phyloP scores from a whole-genome alignment of 2,888 invertebrate genomes.

The Aphodius granarius region DNA sequence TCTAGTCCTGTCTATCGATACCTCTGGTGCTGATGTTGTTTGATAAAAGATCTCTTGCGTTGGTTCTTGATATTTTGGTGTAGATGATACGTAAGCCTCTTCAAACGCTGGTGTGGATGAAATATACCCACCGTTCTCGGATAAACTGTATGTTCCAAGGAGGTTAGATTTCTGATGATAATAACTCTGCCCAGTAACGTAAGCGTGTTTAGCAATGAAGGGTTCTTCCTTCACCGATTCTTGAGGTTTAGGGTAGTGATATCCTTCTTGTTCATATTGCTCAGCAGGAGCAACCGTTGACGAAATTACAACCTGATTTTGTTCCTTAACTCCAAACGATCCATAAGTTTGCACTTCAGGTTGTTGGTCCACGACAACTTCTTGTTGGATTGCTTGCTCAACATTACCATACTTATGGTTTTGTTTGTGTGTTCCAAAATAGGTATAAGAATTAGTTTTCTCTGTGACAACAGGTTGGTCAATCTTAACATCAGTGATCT shows the following conservation, averaged over 20 bases:
- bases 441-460: conserved; percentile 1
- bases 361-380: too few species aligned
- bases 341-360: neutral
- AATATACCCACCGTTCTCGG: neutral
- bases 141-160: neutral
- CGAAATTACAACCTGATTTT: neutral
- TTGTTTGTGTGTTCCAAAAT: neutral
- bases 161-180: neutral
- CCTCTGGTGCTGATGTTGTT: neutral
- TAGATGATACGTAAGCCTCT: conserved; percentile 28
- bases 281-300: neutral
- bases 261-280: neutral
- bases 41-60: neutral
- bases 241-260: conserved; percentile 32
- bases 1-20: neutral
- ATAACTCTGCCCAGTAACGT: conserved; percentile 39
- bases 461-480: neutral
- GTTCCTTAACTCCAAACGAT: neutral
- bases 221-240: conserved; percentile 44
- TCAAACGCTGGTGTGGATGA: conserved; percentile 7
- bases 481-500: neutral
- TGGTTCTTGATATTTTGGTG: conserved; percentile 30
- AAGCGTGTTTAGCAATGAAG: conserved; percentile 47
- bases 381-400: neutral
- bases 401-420: neutral